phyloP scores from a whole-genome alignment of 2,797 vertebrate genomes.

The Chrosomus eos region DNA sequence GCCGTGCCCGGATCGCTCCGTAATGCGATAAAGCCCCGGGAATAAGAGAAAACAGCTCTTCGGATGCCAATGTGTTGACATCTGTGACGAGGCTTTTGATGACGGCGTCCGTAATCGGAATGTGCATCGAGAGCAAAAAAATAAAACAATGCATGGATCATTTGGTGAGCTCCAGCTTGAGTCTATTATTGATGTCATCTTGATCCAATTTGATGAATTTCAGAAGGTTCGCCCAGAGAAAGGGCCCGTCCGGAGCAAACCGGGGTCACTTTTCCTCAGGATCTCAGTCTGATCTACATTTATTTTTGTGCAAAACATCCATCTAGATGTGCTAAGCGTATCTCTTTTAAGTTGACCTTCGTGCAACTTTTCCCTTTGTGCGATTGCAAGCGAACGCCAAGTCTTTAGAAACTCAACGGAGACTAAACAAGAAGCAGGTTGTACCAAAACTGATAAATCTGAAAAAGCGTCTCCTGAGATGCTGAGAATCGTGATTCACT shows the following conservation, averaged over 20 bases:
- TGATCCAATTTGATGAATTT: conserved; percentile 67
- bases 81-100: conserved; percentile 65
- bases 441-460: conserved; percentile 58
- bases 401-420: conserved; percentile 53
- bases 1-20: conserved; percentile 42
- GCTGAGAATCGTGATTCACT: conserved; percentile 37
- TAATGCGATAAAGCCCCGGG: conserved; percentile 60
- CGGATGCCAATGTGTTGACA: conserved; percentile 62
- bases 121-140: conserved; percentile 56
- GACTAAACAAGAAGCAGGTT: conserved; percentile 65
- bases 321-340: conserved; percentile 32
- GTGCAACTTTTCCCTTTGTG: conserved; percentile 30
- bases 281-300: conserved; percentile 51
- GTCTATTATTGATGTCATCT: conserved; percentile 66
- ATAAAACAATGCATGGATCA: conserved; percentile 62
- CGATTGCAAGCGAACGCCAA: conserved; percentile 50
- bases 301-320: conserved; percentile 38
- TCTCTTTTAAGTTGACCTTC: conserved; percentile 61
- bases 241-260: conserved; percentile 63
- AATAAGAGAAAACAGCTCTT: conserved; percentile 62
- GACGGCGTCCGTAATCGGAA: conserved; percentile 59
- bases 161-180: conserved; percentile 63
- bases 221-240: conserved; percentile 62
- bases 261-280: conserved; percentile 57
- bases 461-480: conserved; percentile 55